Evolutionary conservation across 1,140 invertebrate species (phyloP).

Genomic region (Drusus annulatus): DNA sequence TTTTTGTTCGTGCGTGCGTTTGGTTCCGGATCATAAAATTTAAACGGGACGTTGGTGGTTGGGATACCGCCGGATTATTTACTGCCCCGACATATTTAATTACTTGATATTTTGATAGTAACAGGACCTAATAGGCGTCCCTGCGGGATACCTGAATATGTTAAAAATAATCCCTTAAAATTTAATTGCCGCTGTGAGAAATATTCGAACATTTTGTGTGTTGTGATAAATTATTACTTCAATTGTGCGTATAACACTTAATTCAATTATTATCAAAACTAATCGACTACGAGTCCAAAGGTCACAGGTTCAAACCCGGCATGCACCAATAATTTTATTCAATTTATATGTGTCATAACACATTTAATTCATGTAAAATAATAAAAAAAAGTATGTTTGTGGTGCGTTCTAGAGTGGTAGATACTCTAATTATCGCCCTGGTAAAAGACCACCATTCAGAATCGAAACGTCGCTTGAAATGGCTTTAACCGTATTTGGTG

Average conservation of each 20-base stretch:
- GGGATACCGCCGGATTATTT: constrained; percentile 18
- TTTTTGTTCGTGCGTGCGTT: constrained; percentile 37
- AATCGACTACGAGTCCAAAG: too few species aligned
- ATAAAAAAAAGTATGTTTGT: too few species aligned
- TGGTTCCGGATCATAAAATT: constrained; percentile 34
- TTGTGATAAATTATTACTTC: not conserved
- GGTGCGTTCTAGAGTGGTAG: too few species aligned
- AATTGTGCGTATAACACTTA: not conserved
- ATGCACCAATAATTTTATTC: too few species aligned
- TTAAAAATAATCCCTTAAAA: not conserved
- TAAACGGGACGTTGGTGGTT: constrained; percentile 15
- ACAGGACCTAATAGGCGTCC: not conserved
- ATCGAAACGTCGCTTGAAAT: too few species aligned
- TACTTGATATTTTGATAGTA: constrained; percentile 13
- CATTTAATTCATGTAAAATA: too few species aligned
- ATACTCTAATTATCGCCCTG: too few species aligned
- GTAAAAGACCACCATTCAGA: too few species aligned
- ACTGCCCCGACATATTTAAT: constrained; percentile 25
- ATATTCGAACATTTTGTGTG: not conserved
- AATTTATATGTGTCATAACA: too few species aligned
- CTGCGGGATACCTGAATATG: not conserved
- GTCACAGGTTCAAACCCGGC: too few species aligned
- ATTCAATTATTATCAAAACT: too few species aligned
- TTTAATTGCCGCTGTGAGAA: not conserved
- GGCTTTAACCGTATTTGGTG: too few species aligned